A percentile compares a stretch with the other conserved stretches of the same genome.
phyloP scores from a whole-genome alignment of 2,888 invertebrate species.

The Drepana falcataria region DNA sequence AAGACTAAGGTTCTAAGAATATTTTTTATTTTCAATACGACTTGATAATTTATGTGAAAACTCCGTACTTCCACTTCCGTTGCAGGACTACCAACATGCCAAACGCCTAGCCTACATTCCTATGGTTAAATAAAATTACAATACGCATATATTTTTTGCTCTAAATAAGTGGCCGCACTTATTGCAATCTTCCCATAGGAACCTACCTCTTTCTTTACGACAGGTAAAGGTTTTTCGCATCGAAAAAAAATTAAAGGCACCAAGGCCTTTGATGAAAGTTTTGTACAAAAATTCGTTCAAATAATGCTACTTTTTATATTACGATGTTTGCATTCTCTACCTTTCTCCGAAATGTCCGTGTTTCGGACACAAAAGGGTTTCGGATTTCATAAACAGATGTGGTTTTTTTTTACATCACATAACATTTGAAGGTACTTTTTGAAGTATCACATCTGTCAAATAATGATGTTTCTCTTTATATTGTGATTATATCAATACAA shows the following conservation, averaged over 20 bases:
- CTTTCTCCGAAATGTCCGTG: slow-evolving; percentile 48
- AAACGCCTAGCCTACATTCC: no score
- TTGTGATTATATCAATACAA: not conserved
- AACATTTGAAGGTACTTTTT: not conserved
- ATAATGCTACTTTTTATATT: slow-evolving; percentile 48
- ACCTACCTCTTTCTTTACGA: slow-evolving; percentile 36
- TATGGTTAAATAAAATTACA: no score
- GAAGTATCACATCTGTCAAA: not conserved
- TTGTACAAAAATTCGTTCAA: slow-evolving; percentile 50
- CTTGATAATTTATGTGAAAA: no score
- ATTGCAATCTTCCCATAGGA: slow-evolving; percentile 43
- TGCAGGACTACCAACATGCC: no score
- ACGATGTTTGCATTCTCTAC: slow-evolving; percentile 39
- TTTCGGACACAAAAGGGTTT: slow-evolving; percentile 67
- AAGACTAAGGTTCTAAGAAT: no score
- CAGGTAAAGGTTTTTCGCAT: slow-evolving; percentile 33
- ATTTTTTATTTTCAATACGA: no score
- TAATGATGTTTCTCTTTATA: not conserved
- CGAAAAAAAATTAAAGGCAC: slow-evolving; percentile 34
- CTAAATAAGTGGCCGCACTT: slow-evolving; percentile 9
- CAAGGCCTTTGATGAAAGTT: slow-evolving; percentile 57
- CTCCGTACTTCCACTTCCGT: no score
- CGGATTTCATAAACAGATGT: slow-evolving; percentile 65
- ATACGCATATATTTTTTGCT: no score
- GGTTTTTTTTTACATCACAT: slow-evolving; percentile 28